Base-by-base conservation (phyloP, 2,888 invertebrate species). In the Zygogramma bicolorata region DNA sequence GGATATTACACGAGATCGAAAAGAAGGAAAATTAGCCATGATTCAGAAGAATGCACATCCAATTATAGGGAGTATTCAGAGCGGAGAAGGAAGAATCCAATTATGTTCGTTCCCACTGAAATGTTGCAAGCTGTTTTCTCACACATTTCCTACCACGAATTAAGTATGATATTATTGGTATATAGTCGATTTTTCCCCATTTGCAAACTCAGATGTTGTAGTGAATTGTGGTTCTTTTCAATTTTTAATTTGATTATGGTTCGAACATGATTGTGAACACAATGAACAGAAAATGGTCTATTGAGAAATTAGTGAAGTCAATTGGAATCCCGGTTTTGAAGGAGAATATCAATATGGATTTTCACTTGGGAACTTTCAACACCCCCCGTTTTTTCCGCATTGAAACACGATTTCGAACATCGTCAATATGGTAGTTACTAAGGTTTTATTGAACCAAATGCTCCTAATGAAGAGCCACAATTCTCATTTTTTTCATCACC, bases 71-170 rank as follows among this genome's bases (percentile, higher is more conserved):
- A 70, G 49, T 59, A 58, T 15, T 42, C 61, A 27, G 68, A 74
- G 38, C 73, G 74, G 40, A 79, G 78, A 71, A 76, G 80, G 75
- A 81, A 85, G 79, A 82, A 79, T 65, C 83, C 83, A 0, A 82
- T 86, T 34, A 81, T 82, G 80, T 73, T 75, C 27, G 73, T 85
- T 34, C 85, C 85, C 2, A 81, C 81, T 3, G 86, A 86, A 70
- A 77, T 86, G 13, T 59, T 86, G 4, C 79, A 81, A 46, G 80
- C 79, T 38, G 80, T 86, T 38, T 82, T 86, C 68, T 80, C 77
- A 49, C 81, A 79, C 69, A 65, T 85, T 22, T 75, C 83, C 1
- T 83, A 81, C 66, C 80, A 84, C 20, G 85, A 85, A 77, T 76
- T 86, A 76, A 83, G 86, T 85, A 80, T 34, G 73, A 38, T 13